Base-by-base conservation (phyloP, 2,888 invertebrate genomes). In the Drosophila picticornis region DNA sequence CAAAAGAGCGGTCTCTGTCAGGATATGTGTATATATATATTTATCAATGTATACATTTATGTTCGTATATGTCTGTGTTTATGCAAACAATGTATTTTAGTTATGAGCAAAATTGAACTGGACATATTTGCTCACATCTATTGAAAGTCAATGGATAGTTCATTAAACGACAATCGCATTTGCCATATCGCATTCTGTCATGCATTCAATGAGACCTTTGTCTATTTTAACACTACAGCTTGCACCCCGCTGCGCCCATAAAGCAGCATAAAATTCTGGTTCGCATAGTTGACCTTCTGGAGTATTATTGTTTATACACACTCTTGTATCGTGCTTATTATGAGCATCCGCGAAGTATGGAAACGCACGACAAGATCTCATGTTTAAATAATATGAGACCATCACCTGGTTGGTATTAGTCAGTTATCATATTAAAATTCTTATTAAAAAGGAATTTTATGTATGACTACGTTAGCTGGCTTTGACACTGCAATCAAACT, bases 121-220 rank as follows among this genome's bases (percentile, higher is more conserved):
- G 9, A 13, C 7, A 31, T 52, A 9, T 56, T 25, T 32, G 55
- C 25, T 53, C 38, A 56, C 34, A 57, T 57, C 46, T 63, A 71
- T 75, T 69, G 67, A 65, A 57, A 74, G 57, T 77, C 80, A 75
- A 83, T 81, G 71, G 75, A 69, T 68, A 79, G 75, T 80, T 78
- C 70, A 83, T 81, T 77, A 83, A 80, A 83, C 75, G 63, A 82
- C 80, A 85, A 77, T 75, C 61, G 67, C 59, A 66, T 75, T 78
- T 63, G 70, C 59, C 75, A 60, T 72, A 75, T 75, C 61, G 46
- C 68, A 58, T 67, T 69, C 52, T 71, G 58, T 29, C 58, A 65
- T 58, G n/a, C 55, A 56, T 36, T 70, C 77, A 58, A 74, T 60
- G 40, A 50, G 25, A 16, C 69, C 34, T 60, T 79, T 79, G 79